These are phyloP conservation scores for Brachypteracias leptosomus DNA, from an alignment of 2,113 vertebrate genomes.

Conservation along the genomic window DNA sequence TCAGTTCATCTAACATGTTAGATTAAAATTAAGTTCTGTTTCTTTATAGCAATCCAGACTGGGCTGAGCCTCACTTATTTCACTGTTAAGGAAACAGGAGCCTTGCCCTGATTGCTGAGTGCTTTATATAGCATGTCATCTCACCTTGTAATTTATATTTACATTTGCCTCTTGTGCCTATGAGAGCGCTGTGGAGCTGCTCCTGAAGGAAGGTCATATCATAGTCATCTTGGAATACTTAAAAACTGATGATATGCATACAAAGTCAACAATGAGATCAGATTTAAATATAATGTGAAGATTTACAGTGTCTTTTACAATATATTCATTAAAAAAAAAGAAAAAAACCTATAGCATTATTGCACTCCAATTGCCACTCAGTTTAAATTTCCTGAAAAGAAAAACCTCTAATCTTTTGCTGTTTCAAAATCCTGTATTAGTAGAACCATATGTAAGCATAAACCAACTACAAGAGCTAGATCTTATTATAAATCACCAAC, in stretches of 20 bases:
- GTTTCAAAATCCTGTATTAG: not conserved
- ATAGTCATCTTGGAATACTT: not conserved
- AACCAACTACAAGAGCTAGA: not conserved
- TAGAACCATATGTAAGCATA: not conserved
- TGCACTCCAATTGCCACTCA: not conserved
- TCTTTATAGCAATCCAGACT: not conserved
- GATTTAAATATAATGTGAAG: not conserved
- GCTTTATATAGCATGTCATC: not conserved
- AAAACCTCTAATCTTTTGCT: not conserved
- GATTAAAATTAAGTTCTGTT: not conserved
- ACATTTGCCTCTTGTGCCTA: not conserved
- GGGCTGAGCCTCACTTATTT: not conserved
- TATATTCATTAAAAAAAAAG: not conserved
- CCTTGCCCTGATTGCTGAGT: not conserved
- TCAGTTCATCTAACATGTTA: not conserved
- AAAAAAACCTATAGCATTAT: not conserved
- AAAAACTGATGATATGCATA: not conserved
- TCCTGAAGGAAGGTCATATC: constrained; percentile 14
- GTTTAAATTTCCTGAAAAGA: not conserved
- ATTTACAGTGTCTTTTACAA: not conserved
- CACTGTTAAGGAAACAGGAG: not conserved
- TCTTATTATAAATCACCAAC: not conserved
- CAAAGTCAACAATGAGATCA: not conserved
- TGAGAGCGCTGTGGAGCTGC: not conserved
- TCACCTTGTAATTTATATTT: not conserved